Base-by-base conservation (phyloP, 2,888 invertebrate genomes). In the Synanthedon myopaeformis region DNA sequence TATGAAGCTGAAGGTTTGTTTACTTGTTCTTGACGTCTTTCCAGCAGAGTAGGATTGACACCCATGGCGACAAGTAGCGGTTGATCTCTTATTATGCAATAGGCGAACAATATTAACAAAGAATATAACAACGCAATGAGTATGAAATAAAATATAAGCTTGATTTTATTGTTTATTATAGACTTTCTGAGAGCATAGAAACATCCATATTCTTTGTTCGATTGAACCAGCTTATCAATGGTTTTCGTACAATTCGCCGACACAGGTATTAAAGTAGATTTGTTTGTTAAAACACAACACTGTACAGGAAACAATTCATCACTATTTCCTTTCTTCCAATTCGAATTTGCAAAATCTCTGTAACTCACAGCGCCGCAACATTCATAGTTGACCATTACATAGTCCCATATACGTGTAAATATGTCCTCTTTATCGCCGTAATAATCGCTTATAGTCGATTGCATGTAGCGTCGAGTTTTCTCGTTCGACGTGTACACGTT, bases 351-450 rank as follows among this genome's bases (percentile, higher is more conserved):
- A 52, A 87, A 88, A 55, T 88, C 86, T 52, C 56, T 65, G 53
- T 72, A 81, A 23, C 63, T 64, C 0, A 70, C 62, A 0, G 72
- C 78, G 0, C 87, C 87, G 52, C 87, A 88, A 58, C 87, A 88
- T 56, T 83, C 67, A 49, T 79, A 72, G 4, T 74, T 71, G 4
- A 79, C 56, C 86, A 87, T 87, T 2, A 82, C 51, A 52, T 81
- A 70, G 42, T 86, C 64, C 79, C 77, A 82, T 1, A 79, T 14
- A 51, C 67, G 64, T 0, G 82, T 79, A 4, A 83, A 67, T 0
- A 86, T 60, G 59, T 86, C 83, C 11, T 79, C 70, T 1, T 82
- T 75, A 52, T 67, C 74, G 0, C 86, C 86, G 55, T 87, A 87
- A 51, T 72, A 65, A 0, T 56, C 63, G 1, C 61, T 56, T 54